Percentiles rank a stretch among this genome's conserved stretches.
Evolutionary conservation across 2,797 vertebrate species (phyloP).

Genomic region (Sebastiscus albofasciatus): DNA sequence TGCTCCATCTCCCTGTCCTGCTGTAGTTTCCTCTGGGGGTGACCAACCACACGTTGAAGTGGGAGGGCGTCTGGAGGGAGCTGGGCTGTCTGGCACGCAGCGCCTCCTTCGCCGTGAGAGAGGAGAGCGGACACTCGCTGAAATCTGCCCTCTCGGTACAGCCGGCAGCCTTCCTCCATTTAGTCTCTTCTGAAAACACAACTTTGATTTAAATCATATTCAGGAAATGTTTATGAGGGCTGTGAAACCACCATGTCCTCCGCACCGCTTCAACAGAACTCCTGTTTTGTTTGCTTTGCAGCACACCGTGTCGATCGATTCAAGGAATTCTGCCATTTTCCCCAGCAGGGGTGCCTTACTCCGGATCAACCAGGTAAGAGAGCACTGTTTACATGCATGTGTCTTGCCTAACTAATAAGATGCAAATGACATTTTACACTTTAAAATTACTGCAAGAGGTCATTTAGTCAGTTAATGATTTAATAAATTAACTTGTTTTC

Average conservation of each 20-base stretch:
- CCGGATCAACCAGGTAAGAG: conserved; percentile 92
- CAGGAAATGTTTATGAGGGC: background rate
- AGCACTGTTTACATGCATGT: background rate
- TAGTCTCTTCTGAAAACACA: background rate
- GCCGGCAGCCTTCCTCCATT: background rate
- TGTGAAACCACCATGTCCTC: background rate
- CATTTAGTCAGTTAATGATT: background rate
- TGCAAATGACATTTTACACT: background rate
- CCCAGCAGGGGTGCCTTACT: conserved; percentile 92
- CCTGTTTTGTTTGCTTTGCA: conserved; percentile 58
- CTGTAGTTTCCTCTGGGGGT: conserved; percentile 91
- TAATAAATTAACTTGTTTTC: background rate
- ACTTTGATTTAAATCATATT: background rate
- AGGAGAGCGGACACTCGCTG: conserved; percentile 95
- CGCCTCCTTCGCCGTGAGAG: conserved; percentile 94
- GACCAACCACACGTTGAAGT: conserved; percentile 92
- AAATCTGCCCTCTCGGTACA: conserved; percentile 93
- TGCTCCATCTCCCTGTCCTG: background rate
- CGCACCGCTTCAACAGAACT: background rate
- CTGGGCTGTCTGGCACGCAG: conserved; percentile 94
- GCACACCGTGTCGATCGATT: conserved; percentile 94
- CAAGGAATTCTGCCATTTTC: conserved; percentile 93
- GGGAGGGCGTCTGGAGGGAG: conserved; percentile 98
- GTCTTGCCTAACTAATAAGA: background rate
- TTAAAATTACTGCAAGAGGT: background rate